These are phyloP conservation scores for Dasypus novemcinctus DNA, from an alignment of 2,113 vertebrate genomes.

Conservation along the genomic window DNA sequence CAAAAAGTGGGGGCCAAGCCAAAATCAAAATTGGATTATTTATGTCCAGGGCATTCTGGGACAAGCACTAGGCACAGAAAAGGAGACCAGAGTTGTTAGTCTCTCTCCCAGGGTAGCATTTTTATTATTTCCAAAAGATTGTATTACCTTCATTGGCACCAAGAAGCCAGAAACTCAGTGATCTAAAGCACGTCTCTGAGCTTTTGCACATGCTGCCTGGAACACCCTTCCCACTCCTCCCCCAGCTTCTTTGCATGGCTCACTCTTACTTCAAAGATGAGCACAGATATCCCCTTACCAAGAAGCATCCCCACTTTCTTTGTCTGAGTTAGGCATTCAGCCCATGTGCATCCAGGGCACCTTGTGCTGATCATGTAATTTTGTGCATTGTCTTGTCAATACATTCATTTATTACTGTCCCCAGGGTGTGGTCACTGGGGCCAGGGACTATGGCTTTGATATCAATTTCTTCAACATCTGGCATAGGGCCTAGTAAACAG, in stretches of 20 bases:
- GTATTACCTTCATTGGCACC: not conserved
- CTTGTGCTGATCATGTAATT: not conserved
- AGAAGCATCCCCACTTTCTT: not conserved
- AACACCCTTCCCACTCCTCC: not conserved
- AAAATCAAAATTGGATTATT: not conserved
- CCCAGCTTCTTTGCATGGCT: not conserved
- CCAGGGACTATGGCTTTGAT: not conserved
- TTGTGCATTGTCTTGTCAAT: not conserved
- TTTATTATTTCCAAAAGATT: not conserved
- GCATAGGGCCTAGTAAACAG: not conserved
- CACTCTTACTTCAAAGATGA: not conserved
- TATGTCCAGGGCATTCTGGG: too few relatives aligned
- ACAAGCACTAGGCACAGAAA: not conserved
- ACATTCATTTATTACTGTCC: not conserved
- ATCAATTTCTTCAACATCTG: not conserved
- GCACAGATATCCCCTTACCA: not conserved
- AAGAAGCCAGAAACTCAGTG: not conserved
- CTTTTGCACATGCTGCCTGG: too few relatives aligned
- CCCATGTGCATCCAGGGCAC: not conserved
- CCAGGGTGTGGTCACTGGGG: not conserved
- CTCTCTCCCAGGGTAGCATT: not conserved
- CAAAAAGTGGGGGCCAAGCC: not conserved
- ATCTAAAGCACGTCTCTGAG: not conserved
- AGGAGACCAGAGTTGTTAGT: not conserved
- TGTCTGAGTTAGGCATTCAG: not conserved